A percentile compares a stretch with the other conserved stretches of the same genome.
Evolutionary conservation across 2,888 invertebrate species (phyloP).

Genomic region (Marasmarcha lunaedactyla): DNA sequence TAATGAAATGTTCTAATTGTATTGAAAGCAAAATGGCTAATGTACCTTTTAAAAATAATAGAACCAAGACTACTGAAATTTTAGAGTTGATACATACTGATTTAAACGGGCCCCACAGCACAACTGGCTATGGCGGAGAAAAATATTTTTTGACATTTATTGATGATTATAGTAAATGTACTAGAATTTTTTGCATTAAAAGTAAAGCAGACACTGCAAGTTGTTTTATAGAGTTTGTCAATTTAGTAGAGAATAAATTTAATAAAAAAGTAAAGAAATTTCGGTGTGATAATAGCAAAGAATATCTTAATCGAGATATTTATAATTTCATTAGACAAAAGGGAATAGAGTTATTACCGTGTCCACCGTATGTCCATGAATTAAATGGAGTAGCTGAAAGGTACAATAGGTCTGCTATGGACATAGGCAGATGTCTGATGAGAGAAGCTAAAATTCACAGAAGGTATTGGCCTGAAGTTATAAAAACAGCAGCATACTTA

Average conservation of each 20-base stretch:
- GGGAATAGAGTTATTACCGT: slow-evolving; percentile 18
- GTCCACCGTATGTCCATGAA: slow-evolving; percentile 22
- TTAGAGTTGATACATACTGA: slow-evolving; percentile 19
- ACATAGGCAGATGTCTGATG: slow-evolving; percentile 19
- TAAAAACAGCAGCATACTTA: slow-evolving; percentile 21
- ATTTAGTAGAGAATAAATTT: slow-evolving; percentile 15
- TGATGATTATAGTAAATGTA: slow-evolving; percentile 19
- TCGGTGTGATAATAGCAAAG: slow-evolving; percentile 20
- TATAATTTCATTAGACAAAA: slow-evolving; percentile 17
- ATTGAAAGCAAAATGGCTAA: too few relatives aligned
- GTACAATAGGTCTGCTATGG: slow-evolving; percentile 20
- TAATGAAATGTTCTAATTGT: too few relatives aligned
- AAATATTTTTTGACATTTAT: slow-evolving; percentile 22
- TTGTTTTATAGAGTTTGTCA: slow-evolving; percentile 18
- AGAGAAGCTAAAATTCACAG: slow-evolving; percentile 18
- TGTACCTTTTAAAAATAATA: too few relatives aligned
- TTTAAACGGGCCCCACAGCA: slow-evolving; percentile 20
- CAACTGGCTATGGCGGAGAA: slow-evolving; percentile 18
- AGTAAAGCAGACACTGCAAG: slow-evolving; percentile 14
- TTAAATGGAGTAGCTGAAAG: slow-evolving; percentile 21
- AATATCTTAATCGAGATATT: slow-evolving; percentile 18
- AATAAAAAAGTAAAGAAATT: slow-evolving; percentile 18
- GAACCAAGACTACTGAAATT: too few relatives aligned
- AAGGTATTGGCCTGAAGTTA: slow-evolving; percentile 19
- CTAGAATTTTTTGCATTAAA: slow-evolving; percentile 17